phyloP scores from a whole-genome alignment of 1,140 invertebrate genomes.

The Melitaea cinxia region DNA sequence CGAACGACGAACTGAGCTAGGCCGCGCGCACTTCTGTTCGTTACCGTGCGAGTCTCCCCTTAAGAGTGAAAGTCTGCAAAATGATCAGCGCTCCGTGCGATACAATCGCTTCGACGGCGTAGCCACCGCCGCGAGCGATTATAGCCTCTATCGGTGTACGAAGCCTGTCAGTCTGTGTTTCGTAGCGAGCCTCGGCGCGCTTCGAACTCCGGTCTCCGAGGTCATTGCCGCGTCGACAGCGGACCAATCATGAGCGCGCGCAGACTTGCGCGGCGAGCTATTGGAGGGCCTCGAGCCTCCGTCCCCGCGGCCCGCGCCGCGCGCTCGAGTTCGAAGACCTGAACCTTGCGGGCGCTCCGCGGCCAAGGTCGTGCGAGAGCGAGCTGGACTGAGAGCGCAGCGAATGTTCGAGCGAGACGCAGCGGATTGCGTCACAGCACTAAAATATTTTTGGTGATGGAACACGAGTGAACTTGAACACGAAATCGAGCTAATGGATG shows the following conservation, averaged over 20 bases:
- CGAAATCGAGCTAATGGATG: constrained; percentile 78
- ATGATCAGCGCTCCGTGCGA: constrained; percentile 74
- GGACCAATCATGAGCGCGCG: constrained; percentile 73
- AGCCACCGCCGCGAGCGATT: constrained; percentile 59
- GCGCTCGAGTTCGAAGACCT: constrained; percentile 79
- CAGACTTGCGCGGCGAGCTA: constrained; percentile 66
- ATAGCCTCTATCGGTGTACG: constrained; percentile 60
- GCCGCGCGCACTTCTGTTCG: constrained; percentile 71
- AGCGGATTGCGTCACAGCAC: constrained; percentile 77
- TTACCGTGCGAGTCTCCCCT: constrained; percentile 62
- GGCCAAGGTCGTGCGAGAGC: constrained; percentile 81
- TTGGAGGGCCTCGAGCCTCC: constrained; percentile 61
- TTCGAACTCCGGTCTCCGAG: constrained; percentile 81
- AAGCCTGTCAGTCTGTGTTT: constrained; percentile 67
- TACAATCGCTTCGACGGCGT: constrained; percentile 71
- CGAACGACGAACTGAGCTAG: constrained; percentile 76
- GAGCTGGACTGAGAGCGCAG: constrained; percentile 58
- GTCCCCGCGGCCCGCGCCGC: constrained; percentile 57
- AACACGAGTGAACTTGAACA: constrained; percentile 80
- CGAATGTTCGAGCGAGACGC: constrained; percentile 70
- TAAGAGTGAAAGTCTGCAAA: constrained; percentile 83
- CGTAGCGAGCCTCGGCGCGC: constrained; percentile 76
- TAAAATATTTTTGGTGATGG: constrained; percentile 81
- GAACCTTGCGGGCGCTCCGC: constrained; percentile 80
- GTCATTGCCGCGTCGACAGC: constrained; percentile 79